A percentile compares a stretch with the other conserved stretches of the same genome.
Evolutionary conservation across 2,113 vertebrate species (phyloP).

Genomic region (Takifugu bimaculatus): DNA sequence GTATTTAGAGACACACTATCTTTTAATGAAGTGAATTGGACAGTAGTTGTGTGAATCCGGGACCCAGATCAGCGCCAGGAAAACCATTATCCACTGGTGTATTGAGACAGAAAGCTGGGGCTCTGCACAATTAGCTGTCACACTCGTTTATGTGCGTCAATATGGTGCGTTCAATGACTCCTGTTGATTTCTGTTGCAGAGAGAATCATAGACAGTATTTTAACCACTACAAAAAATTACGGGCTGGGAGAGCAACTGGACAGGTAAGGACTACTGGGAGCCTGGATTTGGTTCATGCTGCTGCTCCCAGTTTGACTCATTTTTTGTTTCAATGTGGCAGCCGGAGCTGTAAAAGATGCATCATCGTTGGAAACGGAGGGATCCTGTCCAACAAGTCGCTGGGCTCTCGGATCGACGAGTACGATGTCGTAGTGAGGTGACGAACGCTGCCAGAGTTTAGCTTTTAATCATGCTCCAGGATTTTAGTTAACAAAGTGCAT

Average conservation of each 20-base stretch:
- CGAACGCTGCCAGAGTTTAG: too few relatives aligned
- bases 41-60: neutral
- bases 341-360: conserved; percentile 88
- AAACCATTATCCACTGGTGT: neutral
- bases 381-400: conserved; percentile 95
- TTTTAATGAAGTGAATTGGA: neutral
- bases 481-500: neutral
- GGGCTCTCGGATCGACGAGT: conserved; percentile 90
- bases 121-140: too few relatives aligned
- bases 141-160: too few relatives aligned
- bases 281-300: neutral
- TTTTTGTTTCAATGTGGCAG: conserved; percentile 56
- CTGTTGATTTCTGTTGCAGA: conserved; percentile 69
- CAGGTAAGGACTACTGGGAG: conserved; percentile 72
- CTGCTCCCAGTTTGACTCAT: neutral
- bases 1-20: neutral
- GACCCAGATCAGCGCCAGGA: conserved; percentile 5
- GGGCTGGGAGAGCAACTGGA: conserved; percentile 86
- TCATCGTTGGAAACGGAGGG: conserved; percentile 95
- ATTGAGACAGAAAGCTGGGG: neutral
- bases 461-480: too few relatives aligned
- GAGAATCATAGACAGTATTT: conserved; percentile 89
- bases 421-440: conserved; percentile 92
- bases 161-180: neutral
- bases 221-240: conserved; percentile 86